Conservation (phyloP, 2,888 invertebrate genomes). For the Pinctada fucata region DNA sequence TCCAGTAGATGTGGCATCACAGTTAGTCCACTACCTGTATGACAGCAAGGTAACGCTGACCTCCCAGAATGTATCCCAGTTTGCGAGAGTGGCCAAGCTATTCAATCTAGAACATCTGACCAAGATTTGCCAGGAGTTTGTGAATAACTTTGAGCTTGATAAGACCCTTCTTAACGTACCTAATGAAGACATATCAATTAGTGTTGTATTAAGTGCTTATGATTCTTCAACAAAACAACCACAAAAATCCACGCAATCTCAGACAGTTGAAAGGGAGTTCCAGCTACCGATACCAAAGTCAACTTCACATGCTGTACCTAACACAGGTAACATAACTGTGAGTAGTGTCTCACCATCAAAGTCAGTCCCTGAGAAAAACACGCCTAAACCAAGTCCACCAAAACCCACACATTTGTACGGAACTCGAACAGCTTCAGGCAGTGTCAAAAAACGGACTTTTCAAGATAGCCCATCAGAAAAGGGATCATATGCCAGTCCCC, state of each 20-base stretch:
- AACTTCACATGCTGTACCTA: neutral
- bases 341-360: neutral
- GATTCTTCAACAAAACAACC: neutral
- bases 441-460: conserved; percentile 13
- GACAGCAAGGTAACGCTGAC: conserved; percentile 52
- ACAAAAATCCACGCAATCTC: neutral
- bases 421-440: conserved; percentile 33
- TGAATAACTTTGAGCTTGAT: conserved; percentile 27
- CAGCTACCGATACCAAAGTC: neutral
- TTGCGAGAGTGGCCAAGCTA: conserved; percentile 49
- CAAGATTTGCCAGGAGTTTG: conserved; percentile 41
- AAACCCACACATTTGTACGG: conserved; percentile 39
- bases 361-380: neutral
- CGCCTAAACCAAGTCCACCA: neutral
- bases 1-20: conserved; percentile 45
- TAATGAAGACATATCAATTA: conserved; percentile 31
- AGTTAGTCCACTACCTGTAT: conserved; percentile 56
- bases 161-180: conserved; percentile 28
- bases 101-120: conserved; percentile 44
- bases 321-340: neutral
- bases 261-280: neutral
- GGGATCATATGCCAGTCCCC: neutral
- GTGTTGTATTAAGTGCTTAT: neutral
- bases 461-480: conserved; percentile 4
- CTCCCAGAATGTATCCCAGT: conserved; percentile 52